Conservation (phyloP, 1,140 invertebrate genomes). For the Chlorops oryzae region DNA sequence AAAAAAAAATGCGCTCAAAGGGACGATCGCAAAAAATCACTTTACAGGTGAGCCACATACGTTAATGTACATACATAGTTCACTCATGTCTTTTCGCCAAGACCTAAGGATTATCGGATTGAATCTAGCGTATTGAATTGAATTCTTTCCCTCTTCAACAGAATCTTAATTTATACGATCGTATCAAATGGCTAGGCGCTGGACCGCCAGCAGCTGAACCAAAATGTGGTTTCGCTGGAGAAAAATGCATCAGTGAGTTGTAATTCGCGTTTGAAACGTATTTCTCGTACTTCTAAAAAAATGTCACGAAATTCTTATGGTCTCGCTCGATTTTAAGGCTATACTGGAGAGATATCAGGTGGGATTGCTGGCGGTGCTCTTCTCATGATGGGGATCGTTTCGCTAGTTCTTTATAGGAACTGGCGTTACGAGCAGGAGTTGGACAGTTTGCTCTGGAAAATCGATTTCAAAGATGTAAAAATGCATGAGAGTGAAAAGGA, state of each 20-base stretch:
- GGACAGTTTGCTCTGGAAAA: constrained; percentile 90
- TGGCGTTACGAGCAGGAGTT: constrained; percentile 93
- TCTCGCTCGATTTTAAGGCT: too few species aligned
- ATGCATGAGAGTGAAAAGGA: constrained; percentile 54
- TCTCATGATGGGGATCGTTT: constrained; percentile 62
- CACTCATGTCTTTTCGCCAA: too few species aligned
- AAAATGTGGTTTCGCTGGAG: constrained; percentile 81
- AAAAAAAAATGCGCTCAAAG: constrained; percentile 3
- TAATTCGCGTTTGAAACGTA: too few species aligned
- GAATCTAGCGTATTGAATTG: too few species aligned
- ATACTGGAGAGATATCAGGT: constrained; percentile 73
- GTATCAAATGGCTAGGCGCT: constrained; percentile 72
- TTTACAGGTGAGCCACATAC: too few species aligned
- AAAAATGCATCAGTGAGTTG: constrained; percentile 82
- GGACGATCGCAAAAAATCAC: too few species aligned
- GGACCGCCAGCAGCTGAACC: constrained; percentile 86
- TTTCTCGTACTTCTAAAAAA: neutral
- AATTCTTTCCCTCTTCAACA: constrained; percentile 44
- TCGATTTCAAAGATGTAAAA: constrained; percentile 85
- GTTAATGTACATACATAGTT: too few species aligned
- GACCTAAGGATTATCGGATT: too few species aligned
- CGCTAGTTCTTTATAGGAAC: constrained; percentile 73
- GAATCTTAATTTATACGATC: constrained; percentile 61
- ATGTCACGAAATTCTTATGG: too few species aligned
- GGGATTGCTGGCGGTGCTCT: constrained; percentile 71